These are phyloP conservation scores for Chaenocephalus aceratus DNA, from an alignment of 2,113 vertebrate genomes.

Conservation along the genomic window DNA sequence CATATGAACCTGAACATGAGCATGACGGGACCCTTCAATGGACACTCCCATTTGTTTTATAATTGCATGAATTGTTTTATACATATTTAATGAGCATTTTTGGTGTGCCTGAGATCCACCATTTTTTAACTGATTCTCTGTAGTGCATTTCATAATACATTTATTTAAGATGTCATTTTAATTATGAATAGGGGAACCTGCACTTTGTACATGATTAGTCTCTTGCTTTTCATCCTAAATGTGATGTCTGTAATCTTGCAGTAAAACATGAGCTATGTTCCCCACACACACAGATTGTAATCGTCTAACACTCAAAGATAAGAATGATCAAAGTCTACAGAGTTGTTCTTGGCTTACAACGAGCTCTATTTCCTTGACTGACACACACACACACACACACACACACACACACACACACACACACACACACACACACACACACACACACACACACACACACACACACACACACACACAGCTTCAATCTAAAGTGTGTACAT, in stretches of 20 bases:
- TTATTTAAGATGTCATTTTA: background rate
- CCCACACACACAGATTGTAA: constrained; percentile 33
- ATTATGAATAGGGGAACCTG: background rate
- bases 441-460: no score
- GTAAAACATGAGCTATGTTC: background rate
- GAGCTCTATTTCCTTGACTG: constrained; percentile 49
- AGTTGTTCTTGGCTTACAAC: constrained; percentile 77
- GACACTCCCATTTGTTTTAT: no score
- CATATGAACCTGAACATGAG: no score
- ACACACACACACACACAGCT: constrained; percentile 33
- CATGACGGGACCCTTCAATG: background rate
- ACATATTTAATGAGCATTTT: no score
- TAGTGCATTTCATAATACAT: no score
- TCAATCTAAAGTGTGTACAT: constrained; percentile 71
- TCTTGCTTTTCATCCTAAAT: background rate
- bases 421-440: constrained; percentile 16
- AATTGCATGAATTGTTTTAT: no score
- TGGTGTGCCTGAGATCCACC: no score
- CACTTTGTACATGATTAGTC: background rate
- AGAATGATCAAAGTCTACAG: constrained; percentile 65
- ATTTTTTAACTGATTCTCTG: no score
- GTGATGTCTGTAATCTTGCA: background rate
- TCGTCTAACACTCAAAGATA: constrained; percentile 60
- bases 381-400: constrained; percentile 29
- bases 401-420: constrained; percentile 27